These are phyloP conservation scores for Miltochrista miniata DNA, from an alignment of 2,888 invertebrate species.

Conservation along the genomic window DNA sequence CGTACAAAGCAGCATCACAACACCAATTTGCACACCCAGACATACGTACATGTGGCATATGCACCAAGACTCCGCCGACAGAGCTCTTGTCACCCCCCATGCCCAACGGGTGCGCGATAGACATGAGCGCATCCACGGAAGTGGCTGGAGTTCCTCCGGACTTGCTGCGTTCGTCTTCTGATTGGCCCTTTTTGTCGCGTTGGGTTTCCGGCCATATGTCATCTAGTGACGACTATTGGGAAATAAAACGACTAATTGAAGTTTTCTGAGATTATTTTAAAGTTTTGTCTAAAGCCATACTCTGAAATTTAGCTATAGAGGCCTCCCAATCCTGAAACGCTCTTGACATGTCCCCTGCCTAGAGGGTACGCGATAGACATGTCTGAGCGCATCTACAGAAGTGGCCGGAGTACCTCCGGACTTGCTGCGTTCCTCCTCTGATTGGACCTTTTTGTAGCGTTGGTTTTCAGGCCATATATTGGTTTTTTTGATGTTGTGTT, in stretches of 20 bases:
- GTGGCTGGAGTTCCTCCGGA: slow-evolving; percentile 53
- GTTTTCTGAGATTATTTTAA: no score
- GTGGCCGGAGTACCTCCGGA: slow-evolving; percentile 53
- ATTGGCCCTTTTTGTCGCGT: slow-evolving; percentile 83
- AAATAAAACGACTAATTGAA: neutral
- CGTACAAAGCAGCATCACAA: slow-evolving; percentile 4
- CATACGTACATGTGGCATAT: slow-evolving; percentile 94
- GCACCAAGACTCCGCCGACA: slow-evolving; percentile 94
- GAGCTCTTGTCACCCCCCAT: slow-evolving; percentile 84
- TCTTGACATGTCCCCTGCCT: slow-evolving; percentile 77
- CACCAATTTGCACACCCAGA: neutral
- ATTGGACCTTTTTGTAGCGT: slow-evolving; percentile 83
- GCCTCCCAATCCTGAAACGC: no score
- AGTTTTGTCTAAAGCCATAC: no score
- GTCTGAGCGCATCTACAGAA: slow-evolving; percentile 54
- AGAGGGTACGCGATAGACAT: slow-evolving; percentile 61
- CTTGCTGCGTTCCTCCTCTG: slow-evolving; percentile 83
- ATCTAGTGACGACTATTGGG: slow-evolving; percentile 59
- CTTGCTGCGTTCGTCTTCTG: slow-evolving; percentile 83
- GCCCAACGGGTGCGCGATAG: slow-evolving; percentile 65
- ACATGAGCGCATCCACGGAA: slow-evolving; percentile 56
- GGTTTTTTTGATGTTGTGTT: no score
- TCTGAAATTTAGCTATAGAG: no score
- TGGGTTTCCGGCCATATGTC: slow-evolving; percentile 85
- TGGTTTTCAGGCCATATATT: slow-evolving; percentile 85